A percentile compares a stretch with the other conserved stretches of the same genome.
Conservation (phyloP, 2,888 invertebrate genomes). For the Dicycla oo region DNA sequence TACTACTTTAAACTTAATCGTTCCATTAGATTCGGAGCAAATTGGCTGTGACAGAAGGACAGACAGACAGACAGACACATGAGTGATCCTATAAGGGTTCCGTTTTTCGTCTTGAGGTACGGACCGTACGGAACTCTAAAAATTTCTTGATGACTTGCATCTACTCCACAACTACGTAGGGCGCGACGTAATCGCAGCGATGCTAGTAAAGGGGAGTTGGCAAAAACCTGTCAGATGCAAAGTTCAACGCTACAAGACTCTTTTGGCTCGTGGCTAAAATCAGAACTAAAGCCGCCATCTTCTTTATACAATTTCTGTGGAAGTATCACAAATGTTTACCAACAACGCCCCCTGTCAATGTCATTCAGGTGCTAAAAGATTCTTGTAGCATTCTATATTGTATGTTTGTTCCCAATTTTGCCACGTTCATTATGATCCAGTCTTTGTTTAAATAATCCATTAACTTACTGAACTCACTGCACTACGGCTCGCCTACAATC, state of each 20-base stretch:
- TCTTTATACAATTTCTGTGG: not conserved
- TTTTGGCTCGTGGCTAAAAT: not conserved
- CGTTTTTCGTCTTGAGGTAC: too few relatives aligned
- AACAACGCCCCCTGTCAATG: not conserved
- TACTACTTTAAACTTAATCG: too few relatives aligned
- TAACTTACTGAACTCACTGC: conserved; percentile 30
- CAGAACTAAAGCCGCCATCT: not conserved
- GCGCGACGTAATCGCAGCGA: not conserved
- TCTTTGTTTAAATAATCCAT: not conserved
- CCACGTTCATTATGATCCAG: not conserved
- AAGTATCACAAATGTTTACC: not conserved
- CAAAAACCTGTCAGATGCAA: not conserved
- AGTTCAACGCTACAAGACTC: not conserved
- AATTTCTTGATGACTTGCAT: too few relatives aligned
- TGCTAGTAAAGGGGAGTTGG: not conserved
- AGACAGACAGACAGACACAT: too few relatives aligned
- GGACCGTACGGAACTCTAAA: too few relatives aligned
- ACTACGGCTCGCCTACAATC: conserved; percentile 52
- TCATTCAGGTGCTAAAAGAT: not conserved
- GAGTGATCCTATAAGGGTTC: too few relatives aligned
- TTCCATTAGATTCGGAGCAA: too few relatives aligned
- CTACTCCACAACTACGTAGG: too few relatives aligned
- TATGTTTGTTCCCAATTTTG: not conserved
- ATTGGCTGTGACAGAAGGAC: too few relatives aligned
- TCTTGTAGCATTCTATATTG: not conserved